Conservation (phyloP, 2,888 invertebrate species). For the Omphaloscelis lunosa region DNA sequence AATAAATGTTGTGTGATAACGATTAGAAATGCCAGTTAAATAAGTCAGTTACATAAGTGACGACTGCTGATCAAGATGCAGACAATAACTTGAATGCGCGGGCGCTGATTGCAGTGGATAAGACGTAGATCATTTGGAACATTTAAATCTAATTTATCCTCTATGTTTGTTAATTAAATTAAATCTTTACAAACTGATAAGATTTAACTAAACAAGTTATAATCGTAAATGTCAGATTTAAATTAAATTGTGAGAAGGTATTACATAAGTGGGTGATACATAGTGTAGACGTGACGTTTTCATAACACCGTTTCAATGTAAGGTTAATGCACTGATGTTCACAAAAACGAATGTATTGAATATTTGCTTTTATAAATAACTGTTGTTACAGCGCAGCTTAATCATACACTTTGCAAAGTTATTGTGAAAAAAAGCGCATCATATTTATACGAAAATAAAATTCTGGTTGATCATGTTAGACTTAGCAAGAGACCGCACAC, state of each 20-base stretch:
- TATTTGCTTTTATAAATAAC: constrained; percentile 42
- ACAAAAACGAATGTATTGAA: constrained; percentile 51
- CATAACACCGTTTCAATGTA: constrained; percentile 37
- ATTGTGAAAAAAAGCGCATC: constrained; percentile 25
- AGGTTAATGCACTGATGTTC: constrained; percentile 57
- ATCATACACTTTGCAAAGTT: constrained; percentile 28
- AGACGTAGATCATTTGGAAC: constrained; percentile 55
- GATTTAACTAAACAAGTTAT: constrained; percentile 34
- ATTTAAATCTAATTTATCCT: constrained; percentile 56
- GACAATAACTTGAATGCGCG: constrained; percentile 62
- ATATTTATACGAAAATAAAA: not conserved
- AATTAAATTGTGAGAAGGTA: constrained; percentile 43
- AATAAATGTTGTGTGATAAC: constrained; percentile 59
- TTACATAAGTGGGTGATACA: constrained; percentile 36
- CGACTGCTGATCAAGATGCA: constrained; percentile 50
- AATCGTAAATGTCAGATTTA: constrained; percentile 49
- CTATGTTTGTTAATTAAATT: constrained; percentile 57
- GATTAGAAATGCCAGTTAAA: constrained; percentile 59
- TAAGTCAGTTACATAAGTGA: constrained; percentile 64
- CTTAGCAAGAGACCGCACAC: constrained; percentile 14
- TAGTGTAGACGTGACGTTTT: constrained; percentile 48
- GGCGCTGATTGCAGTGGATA: constrained; percentile 63
- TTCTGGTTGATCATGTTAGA: not conserved
- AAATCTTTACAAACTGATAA: constrained; percentile 51
- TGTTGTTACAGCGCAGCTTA: constrained; percentile 37